Evolutionary conservation across 2,888 invertebrate genomes (phyloP), one percentile per base, ranked within the genome.

Genomic region (Nebria brevicollis): DNA sequence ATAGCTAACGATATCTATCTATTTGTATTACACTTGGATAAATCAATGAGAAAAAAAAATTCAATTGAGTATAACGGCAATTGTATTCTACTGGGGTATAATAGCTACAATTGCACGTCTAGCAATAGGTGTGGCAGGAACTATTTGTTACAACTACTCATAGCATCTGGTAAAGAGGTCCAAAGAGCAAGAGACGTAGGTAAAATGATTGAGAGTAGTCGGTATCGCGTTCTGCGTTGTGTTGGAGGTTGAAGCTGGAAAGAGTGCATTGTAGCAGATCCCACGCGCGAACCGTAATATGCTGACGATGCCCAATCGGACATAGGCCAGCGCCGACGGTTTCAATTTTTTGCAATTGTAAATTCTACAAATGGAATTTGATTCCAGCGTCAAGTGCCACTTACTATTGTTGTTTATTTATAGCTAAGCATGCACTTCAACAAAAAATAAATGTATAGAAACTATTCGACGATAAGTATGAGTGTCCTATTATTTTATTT

Each of bases 231-330:
- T n/a, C 64, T 41, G 65, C 64, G 54, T 64, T 70, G 42, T 25
- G 65, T 26, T 78, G 73, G 72, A 64, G 72, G 65, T 26, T 78
- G 73, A 64, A 64, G 72, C 78, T 78, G 78, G 78, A 73, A 78
- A 78, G 41, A 64, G 73, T 72, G 72, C 66, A 66, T 13, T 78
- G 73, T 64, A 20, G 72, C 73, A 72, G 73, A 73, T 78, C 78
- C 73, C 78, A 78, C 78, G 78, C 78, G 72, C 54, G 54, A 54
- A 54, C 54, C 54, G 4, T 54, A 54, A 54, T 54, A 13, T 54
- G 54, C 54, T 54, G 54, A 54, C 54, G 54, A 0, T 54, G 54
- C 54, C 54, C 54, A 54, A 54, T 54, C 54, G 54, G 54, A 54
- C 54, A 54, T 54, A 11, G 54, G 54, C 54, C 54, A 54, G 8